Evolutionary conservation across 2,888 invertebrate species (phyloP).

Genomic region (Andrena praecox): DNA sequence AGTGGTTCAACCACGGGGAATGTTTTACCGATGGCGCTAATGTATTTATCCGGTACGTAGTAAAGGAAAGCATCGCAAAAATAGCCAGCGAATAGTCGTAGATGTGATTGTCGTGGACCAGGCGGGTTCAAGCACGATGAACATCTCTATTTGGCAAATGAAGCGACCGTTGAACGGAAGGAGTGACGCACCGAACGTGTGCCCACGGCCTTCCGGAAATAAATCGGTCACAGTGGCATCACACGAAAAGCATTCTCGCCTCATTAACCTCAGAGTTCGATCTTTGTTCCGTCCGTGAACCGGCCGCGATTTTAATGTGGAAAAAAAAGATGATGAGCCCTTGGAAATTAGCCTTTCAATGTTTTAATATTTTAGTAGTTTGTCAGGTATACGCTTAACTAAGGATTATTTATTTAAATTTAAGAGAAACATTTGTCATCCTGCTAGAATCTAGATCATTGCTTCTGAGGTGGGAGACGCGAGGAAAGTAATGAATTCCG

Average conservation of each 20-base stretch:
- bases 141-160: slow-evolving; percentile 52
- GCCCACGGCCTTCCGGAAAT: slow-evolving; percentile 55
- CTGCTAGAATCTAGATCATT: too few species aligned
- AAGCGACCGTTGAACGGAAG: slow-evolving; percentile 28
- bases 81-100: slow-evolving; percentile 23
- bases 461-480: too few species aligned
- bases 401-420: too few species aligned
- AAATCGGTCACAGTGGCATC: slow-evolving; percentile 46
- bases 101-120: not conserved
- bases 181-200: slow-evolving; percentile 34
- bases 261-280: slow-evolving; percentile 24
- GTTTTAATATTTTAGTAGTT: too few species aligned
- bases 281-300: not conserved
- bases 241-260: slow-evolving; percentile 21
- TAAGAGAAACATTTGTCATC: too few species aligned
- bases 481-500: too few species aligned
- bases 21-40: not conserved
- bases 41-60: not conserved
- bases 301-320: too few species aligned
- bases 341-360: too few species aligned
- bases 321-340: too few species aligned
- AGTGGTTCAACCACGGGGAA: not conserved
- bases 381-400: too few species aligned
- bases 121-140: slow-evolving; percentile 11
- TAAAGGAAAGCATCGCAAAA: not conserved